These are phyloP conservation scores for Serinus canaria DNA, from an alignment of 2,113 vertebrate species.

Conservation along the genomic window DNA sequence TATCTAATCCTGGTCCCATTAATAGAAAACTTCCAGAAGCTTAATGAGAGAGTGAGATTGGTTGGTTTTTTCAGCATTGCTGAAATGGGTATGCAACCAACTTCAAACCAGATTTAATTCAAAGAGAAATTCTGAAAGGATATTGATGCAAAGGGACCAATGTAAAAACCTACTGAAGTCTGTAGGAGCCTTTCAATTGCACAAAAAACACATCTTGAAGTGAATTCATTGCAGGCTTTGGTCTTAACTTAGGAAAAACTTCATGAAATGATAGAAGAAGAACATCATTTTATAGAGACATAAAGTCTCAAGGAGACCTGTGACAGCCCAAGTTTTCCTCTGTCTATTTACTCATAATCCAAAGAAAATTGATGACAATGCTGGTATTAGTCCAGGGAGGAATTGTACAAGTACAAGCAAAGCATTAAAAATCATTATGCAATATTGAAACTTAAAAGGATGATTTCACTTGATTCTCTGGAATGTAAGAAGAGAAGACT, in stretches of 20 bases:
- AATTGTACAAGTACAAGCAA: background rate
- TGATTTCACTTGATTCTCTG: background rate
- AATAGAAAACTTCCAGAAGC: background rate
- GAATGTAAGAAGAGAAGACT: background rate
- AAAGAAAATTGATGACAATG: background rate
- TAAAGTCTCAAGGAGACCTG: background rate
- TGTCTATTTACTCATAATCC: background rate
- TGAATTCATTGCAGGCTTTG: background rate
- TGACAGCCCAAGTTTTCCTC: background rate
- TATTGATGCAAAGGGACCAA: background rate
- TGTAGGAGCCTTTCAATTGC: background rate
- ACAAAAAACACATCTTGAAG: background rate
- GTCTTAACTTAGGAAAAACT: background rate
- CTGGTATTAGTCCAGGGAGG: background rate
- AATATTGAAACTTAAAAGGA: background rate
- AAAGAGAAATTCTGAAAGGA: constrained; percentile 18
- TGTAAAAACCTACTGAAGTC: background rate
- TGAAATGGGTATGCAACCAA: background rate
- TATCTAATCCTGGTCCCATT: background rate
- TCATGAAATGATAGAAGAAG: background rate
- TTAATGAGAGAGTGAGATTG: background rate
- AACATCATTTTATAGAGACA: background rate
- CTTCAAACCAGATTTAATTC: constrained; percentile 26
- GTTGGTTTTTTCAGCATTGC: background rate
- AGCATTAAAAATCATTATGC: background rate